phyloP scores from a whole-genome alignment of 1,140 invertebrate species.

The Zaprionus lachaisei region DNA sequence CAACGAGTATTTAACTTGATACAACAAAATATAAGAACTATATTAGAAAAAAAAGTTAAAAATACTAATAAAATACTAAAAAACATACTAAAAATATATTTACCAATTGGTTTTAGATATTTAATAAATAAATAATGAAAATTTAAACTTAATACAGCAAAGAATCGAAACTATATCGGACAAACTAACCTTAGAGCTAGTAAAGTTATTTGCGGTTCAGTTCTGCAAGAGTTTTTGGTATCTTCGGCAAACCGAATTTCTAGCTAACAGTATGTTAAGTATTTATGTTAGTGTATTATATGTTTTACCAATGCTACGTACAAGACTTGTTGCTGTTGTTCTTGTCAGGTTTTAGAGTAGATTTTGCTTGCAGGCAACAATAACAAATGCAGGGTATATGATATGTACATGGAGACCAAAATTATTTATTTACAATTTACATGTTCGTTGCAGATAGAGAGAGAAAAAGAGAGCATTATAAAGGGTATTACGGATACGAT shows the following conservation, averaged over 20 bases:
- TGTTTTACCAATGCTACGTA: slow-evolving; percentile 73
- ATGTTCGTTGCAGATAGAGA: slow-evolving; percentile 51
- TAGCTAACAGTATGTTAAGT: neutral
- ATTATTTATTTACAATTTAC: slow-evolving; percentile 79
- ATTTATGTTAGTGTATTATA: slow-evolving; percentile 17
- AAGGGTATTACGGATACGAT: slow-evolving; percentile 38
- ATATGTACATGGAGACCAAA: slow-evolving; percentile 73
- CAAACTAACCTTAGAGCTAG: neutral
- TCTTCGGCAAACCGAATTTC: slow-evolving; percentile 32
- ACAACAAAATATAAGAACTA: neutral
- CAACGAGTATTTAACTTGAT: neutral
- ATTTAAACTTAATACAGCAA: neutral
- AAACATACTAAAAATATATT: neutral
- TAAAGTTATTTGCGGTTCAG: neutral
- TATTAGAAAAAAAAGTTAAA: neutral
- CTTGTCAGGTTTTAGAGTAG: slow-evolving; percentile 53
- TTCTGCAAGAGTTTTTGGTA: slow-evolving; percentile 11
- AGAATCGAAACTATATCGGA: neutral
- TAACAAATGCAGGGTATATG: slow-evolving; percentile 69
- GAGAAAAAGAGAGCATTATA: slow-evolving; percentile 41
- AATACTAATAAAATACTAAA: neutral
- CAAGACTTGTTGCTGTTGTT: slow-evolving; percentile 70
- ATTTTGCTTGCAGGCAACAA: slow-evolving; percentile 54
- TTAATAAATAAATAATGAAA: neutral
- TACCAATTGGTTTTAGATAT: neutral